Evolutionary conservation across 2,888 invertebrate species (phyloP).

Genomic region (Xestia rhomboidea): DNA sequence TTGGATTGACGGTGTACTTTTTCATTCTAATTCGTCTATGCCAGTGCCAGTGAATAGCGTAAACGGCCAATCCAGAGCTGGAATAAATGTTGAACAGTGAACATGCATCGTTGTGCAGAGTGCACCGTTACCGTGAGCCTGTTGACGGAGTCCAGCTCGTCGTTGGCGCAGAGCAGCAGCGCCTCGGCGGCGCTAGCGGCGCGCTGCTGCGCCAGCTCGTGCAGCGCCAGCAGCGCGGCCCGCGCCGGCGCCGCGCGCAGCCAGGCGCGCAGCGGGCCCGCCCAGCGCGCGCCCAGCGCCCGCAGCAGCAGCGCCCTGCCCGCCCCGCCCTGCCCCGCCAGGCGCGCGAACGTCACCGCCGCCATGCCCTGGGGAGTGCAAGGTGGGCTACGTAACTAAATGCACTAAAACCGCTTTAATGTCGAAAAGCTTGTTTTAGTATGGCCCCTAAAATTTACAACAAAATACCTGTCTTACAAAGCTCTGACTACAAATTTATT

Average conservation of each 20-base stretch:
- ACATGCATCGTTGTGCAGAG: neutral
- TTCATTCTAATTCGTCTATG: neutral
- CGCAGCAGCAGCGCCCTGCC: constrained; percentile 59
- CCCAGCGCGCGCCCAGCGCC: constrained; percentile 55
- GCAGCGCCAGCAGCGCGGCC: constrained; percentile 67
- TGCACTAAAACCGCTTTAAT: too few relatives aligned
- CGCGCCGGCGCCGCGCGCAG: constrained; percentile 56
- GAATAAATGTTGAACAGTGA: neutral
- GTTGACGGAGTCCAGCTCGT: constrained; percentile 92
- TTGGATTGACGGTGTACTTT: neutral
- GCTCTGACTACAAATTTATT: too few relatives aligned
- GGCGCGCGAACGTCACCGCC: constrained; percentile 77
- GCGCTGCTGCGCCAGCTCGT: constrained; percentile 60
- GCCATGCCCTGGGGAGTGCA: constrained; percentile 77
- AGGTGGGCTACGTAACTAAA: too few relatives aligned
- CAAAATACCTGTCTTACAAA: too few relatives aligned
- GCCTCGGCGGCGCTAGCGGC: constrained; percentile 61
- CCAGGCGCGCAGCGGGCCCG: constrained; percentile 55
- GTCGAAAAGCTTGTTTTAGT: too few relatives aligned
- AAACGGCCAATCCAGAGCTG: neutral
- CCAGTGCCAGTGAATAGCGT: neutral
- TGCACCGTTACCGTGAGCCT: constrained; percentile 93
- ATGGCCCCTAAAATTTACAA: too few relatives aligned
- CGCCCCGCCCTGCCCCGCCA: constrained; percentile 61
- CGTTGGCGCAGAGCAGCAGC: constrained; percentile 86